Percentiles rank a stretch among this genome's conserved stretches.
Evolutionary conservation across 2,113 vertebrate species (phyloP).

Genomic region (Drymodes brunneopygia): DNA sequence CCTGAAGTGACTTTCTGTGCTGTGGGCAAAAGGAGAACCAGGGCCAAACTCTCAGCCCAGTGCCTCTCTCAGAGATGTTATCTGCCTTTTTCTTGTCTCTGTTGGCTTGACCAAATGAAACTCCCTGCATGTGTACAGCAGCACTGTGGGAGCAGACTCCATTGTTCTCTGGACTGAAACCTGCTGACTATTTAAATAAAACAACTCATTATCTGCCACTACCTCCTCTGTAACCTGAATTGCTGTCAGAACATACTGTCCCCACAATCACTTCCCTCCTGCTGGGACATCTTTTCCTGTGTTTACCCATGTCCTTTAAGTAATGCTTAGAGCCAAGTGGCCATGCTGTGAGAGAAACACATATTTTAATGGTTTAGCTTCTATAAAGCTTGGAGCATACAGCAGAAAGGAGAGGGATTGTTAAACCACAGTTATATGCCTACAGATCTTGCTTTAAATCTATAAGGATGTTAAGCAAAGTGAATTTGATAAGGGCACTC

Average conservation of each 20-base stretch:
- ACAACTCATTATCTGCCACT: background rate
- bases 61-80: background rate
- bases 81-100: background rate
- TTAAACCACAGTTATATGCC: background rate
- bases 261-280: conserved; percentile 36
- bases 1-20: background rate
- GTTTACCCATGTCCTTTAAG: conserved; percentile 48
- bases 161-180: background rate
- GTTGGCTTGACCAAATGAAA: background rate
- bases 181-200: conserved; percentile 33
- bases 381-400: background rate
- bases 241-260: conserved; percentile 32
- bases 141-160: background rate
- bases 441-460: background rate
- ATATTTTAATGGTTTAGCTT: conserved; percentile 15
- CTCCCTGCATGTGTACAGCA: background rate
- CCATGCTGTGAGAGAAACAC: conserved; percentile 38
- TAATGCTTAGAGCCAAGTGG: conserved; percentile 10
- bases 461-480: background rate
- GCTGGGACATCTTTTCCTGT: conserved; percentile 30
- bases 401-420: background rate
- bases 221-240: conserved; percentile 5
- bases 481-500: background rate
- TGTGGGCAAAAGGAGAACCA: background rate
- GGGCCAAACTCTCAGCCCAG: background rate